Base-by-base conservation (phyloP, 2,797 vertebrate species). In the Sebastes matsubarae region DNA sequence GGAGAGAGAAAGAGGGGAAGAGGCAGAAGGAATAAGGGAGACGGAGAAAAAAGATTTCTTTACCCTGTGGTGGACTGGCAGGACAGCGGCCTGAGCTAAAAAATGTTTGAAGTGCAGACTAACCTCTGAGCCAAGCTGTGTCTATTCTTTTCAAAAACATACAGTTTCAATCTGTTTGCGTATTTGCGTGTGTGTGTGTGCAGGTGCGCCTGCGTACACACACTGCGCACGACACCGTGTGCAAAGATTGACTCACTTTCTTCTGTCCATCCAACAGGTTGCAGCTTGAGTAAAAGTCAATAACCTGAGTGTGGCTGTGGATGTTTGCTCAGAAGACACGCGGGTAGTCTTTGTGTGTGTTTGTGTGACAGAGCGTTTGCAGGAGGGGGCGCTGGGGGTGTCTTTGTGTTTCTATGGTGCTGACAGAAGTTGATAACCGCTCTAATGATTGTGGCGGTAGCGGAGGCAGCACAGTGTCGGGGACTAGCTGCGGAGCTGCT, bases 201-300 rank as follows among this genome's bases (percentile, higher is more conserved):
- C 77, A 70, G 67, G 77, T 75, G 77, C n/a, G 68, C 64, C 69
- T 77, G 29, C 57, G 30, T 72, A 82, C 64, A 66, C 67, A 66
- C 71, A 79, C 67, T 42, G 55, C 80, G 85, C 71, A 72, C 75
- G 75, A 81, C 87, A 73, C 87, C 70, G 80, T 90, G 87, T 87
- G 90, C 90, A 91, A 93, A 94, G 90, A 94, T 92, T 91, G 87
- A 90, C 92, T 91, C 68, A 85, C 83, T 86, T 87, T 89, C 73
- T 79, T 85, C 83, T 77, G 78, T 82, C 88, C 84, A 60, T 89
- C 84, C 87, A 84, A 87, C 91, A 91, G 88, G 86, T 93, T 93
- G 92, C 88, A 88, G 87, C 80, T 86, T 84, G 87, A 95, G 93
- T 94, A 92, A 95, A 95, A 94, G 94, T 96, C 94, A 95, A 95